phyloP scores from a whole-genome alignment of 2,113 vertebrate genomes.

The Salvelinus sp. region DNA sequence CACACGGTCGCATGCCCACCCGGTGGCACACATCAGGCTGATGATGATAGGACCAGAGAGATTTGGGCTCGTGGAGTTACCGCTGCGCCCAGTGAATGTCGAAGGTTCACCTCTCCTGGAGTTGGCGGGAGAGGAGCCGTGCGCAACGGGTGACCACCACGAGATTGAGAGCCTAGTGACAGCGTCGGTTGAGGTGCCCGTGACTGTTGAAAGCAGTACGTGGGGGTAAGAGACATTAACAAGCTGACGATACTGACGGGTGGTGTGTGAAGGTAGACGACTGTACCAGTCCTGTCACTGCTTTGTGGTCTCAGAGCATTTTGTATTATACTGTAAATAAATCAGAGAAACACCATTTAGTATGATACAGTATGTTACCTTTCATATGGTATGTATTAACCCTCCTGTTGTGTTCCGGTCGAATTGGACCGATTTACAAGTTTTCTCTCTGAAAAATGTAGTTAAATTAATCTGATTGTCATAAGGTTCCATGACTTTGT shows the following conservation, averaged over 20 bases:
- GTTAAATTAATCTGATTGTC: no score
- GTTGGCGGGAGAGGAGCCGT: neutral
- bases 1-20: no score
- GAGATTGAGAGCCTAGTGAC: neutral
- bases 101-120: neutral
- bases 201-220: neutral
- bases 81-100: neutral
- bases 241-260: no score
- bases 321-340: no score
- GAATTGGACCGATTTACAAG: no score
- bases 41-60: neutral
- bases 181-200: neutral
- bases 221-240: neutral
- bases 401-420: no score
- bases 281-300: neutral
- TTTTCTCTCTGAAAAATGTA: no score
- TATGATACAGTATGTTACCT: neutral
- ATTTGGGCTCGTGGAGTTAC: neutral
- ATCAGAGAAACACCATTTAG: neutral
- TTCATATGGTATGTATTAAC: neutral
- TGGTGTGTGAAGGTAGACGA: neutral
- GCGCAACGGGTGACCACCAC: neutral
- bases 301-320: neutral
- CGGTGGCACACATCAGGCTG: neutral
- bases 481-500: no score